Evolutionary conservation across 2,888 invertebrate genomes (phyloP), one percentile per base, ranked within the genome.

Genomic region (Nycteola revayana): DNA sequence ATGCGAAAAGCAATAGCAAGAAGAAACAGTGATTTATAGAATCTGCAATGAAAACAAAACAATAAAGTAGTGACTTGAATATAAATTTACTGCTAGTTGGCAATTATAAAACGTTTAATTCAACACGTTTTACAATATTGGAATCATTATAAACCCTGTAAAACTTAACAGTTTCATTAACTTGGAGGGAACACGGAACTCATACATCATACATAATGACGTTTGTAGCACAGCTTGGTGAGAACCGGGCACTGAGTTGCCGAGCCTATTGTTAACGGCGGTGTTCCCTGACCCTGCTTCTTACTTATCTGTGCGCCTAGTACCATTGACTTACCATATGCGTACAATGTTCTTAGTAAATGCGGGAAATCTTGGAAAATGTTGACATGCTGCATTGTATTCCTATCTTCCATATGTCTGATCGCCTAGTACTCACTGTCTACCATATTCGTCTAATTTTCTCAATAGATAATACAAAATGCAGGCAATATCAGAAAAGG

Each of bases 131-230:
- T n/a, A n/a, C n/a, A n/a, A n/a, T n/a, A n/a, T n/a, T n/a, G n/a
- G n/a, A n/a, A n/a, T n/a, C n/a, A n/a, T n/a, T n/a, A n/a, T n/a
- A n/a, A n/a, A n/a, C n/a, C n/a, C n/a, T n/a, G n/a, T n/a, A n/a
- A n/a, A n/a, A n/a, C n/a, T n/a, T n/a, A n/a, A n/a, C n/a, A n/a
- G n/a, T n/a, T n/a, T n/a, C n/a, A n/a, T n/a, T n/a, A n/a, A n/a
- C n/a, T n/a, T 46, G 37, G 36, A 35, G 34, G 25, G 28, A 60
- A 63, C 51, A 54, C 64, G 69, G 72, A 74, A 72, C 56, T 58
- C 55, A 70, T 63, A 59, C 54, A 62, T 72, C 61, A 67, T 55
- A 58, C 47, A 57, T 59, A n/a, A 33, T 52, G 66, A 62, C 65
- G 55, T 66, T 68, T 58, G 61, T 71, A 46, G 60, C 48, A 60